Evolutionary conservation across 2,797 vertebrate genomes (phyloP).

Genomic region (Sebastes glaucus): DNA sequence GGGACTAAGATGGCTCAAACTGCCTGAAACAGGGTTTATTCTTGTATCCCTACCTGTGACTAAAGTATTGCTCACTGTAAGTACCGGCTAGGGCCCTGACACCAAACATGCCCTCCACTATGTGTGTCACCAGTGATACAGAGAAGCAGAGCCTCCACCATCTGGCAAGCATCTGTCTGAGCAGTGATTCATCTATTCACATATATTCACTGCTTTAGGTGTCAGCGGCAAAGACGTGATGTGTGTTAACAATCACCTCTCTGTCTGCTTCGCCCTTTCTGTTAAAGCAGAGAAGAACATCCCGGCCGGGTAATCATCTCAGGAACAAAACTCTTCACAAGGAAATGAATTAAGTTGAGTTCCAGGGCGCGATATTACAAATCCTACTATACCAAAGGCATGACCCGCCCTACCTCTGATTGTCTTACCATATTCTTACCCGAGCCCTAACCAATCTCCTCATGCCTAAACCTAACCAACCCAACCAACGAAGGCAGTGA

Average conservation of each 20-base stretch:
- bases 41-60: conserved; percentile 35
- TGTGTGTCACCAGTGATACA: conserved; percentile 58
- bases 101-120: conserved; percentile 55
- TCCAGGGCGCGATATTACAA: not conserved
- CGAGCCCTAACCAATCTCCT: no score
- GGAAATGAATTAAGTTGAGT: not conserved
- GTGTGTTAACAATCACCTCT: conserved; percentile 40
- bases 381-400: not conserved
- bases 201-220: conserved; percentile 37
- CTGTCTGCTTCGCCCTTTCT: not conserved
- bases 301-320: not conserved
- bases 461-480: no score
- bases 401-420: not conserved
- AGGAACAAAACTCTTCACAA: conserved; percentile 3
- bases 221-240: conserved; percentile 44
- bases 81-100: conserved; percentile 22
- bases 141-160: conserved; percentile 39
- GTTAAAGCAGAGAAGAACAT: not conserved
- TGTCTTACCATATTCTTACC: not conserved
- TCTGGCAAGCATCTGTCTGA: conserved; percentile 71
- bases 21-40: conserved; percentile 7
- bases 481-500: no score
- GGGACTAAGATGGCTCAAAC: not conserved
- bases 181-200: conserved; percentile 55
- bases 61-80: conserved; percentile 54